A percentile compares a stretch with the other conserved stretches of the same genome.
These are phyloP conservation scores for Cygnus olor DNA, from an alignment of 2,797 vertebrate species.

Conservation along the genomic window DNA sequence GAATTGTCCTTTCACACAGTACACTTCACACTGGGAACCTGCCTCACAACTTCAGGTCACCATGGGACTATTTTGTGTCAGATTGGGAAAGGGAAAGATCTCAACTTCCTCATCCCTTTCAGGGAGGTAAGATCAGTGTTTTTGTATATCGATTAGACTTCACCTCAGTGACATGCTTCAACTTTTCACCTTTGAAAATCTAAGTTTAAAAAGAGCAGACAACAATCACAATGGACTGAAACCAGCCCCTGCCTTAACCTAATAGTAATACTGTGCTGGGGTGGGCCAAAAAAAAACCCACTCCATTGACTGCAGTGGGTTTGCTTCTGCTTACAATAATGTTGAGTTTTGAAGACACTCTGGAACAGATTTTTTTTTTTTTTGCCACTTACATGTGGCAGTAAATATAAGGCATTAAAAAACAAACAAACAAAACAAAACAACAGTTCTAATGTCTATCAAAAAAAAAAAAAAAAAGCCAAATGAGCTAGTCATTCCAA, in stretches of 20 bases:
- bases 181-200: background rate
- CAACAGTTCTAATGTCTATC: background rate
- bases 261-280: background rate
- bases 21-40: background rate
- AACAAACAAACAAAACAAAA: background rate
- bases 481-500: background rate
- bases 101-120: background rate
- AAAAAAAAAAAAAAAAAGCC: background rate
- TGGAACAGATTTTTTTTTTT: background rate
- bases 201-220: background rate
- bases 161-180: background rate
- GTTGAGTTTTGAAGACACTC: background rate
- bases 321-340: background rate
- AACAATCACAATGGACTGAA: background rate
- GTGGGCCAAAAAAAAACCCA: no score
- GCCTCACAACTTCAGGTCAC: background rate
- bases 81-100: background rate
- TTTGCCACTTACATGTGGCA: background rate
- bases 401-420: background rate
- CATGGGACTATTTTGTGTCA: background rate
- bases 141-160: background rate
- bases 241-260: background rate
- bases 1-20: slow-evolving; percentile 3
- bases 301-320: background rate
- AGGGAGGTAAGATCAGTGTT: background rate